These are phyloP conservation scores for Pelosia muscerda DNA, from an alignment of 2,888 invertebrate species.

Conservation along the genomic window DNA sequence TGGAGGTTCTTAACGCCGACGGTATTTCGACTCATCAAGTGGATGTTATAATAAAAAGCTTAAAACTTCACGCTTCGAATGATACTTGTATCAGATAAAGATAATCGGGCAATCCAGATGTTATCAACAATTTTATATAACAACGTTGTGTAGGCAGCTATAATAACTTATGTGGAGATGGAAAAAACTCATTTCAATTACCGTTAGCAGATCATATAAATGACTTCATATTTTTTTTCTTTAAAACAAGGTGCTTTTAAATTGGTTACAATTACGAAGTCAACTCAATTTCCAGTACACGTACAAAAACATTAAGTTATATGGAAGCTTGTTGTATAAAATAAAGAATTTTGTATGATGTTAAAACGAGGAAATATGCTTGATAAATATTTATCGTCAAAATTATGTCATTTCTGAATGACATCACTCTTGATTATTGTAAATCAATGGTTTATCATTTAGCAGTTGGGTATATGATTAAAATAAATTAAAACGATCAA, in stretches of 20 bases:
- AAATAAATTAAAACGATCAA: neutral
- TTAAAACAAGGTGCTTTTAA: neutral
- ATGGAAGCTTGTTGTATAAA: neutral
- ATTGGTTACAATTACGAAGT: neutral
- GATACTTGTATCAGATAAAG: slow-evolving; percentile 52
- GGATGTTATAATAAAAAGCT: slow-evolving; percentile 37
- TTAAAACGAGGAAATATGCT: too few species aligned
- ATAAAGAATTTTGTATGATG: too few species aligned
- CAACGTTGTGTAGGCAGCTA: slow-evolving; percentile 38
- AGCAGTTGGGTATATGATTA: neutral
- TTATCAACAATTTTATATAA: slow-evolving; percentile 56
- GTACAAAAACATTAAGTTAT: neutral
- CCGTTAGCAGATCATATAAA: slow-evolving; percentile 14
- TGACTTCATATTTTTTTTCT: neutral
- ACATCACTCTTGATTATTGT: neutral
- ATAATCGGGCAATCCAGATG: slow-evolving; percentile 54
- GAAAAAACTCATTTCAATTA: slow-evolving; percentile 24
- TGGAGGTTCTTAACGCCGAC: slow-evolving; percentile 17
- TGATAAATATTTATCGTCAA: too few species aligned
- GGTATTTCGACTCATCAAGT: slow-evolving; percentile 26
- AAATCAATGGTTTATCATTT: too few species aligned
- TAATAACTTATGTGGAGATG: slow-evolving; percentile 26
- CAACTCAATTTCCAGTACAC: neutral
- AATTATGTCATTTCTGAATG: too few species aligned
- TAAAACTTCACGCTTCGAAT: slow-evolving; percentile 57